Conservation (phyloP, 2,888 invertebrate genomes). For the Sarcophaga caerulescens region DNA sequence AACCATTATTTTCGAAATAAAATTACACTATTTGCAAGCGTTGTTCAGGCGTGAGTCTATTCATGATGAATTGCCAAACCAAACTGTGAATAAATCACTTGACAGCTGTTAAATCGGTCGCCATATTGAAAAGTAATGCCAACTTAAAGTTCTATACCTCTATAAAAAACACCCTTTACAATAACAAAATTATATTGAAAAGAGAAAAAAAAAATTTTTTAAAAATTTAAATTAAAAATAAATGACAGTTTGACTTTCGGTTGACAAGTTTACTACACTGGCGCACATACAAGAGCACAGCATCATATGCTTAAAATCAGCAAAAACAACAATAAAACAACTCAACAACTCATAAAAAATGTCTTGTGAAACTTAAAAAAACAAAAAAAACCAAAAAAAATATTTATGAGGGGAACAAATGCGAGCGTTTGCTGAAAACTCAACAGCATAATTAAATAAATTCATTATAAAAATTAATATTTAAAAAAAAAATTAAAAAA, state of each 20-base stretch:
- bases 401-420: constrained; percentile 40
- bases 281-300: constrained; percentile 3
- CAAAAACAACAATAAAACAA: background rate
- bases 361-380: constrained; percentile 34
- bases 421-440: constrained; percentile 47
- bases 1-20: no score
- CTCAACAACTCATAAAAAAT: constrained; percentile 12
- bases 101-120: no score
- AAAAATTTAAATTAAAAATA: constrained; percentile 76
- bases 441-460: constrained; percentile 66
- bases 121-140: no score
- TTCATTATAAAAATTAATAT: constrained; percentile 33
- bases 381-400: constrained; percentile 3
- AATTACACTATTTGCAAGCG: no score
- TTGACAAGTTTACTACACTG: constrained; percentile 72
- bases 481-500: background rate
- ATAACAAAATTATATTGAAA: constrained; percentile 19
- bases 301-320: background rate
- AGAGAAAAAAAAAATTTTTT: background rate
- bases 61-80: no score
- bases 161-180: no score
- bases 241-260: constrained; percentile 78
- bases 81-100: no score
- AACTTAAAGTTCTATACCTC: no score
- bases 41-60: no score